Conservation (phyloP, 1,140 invertebrate species). For the Reticulitermes speratus region DNA sequence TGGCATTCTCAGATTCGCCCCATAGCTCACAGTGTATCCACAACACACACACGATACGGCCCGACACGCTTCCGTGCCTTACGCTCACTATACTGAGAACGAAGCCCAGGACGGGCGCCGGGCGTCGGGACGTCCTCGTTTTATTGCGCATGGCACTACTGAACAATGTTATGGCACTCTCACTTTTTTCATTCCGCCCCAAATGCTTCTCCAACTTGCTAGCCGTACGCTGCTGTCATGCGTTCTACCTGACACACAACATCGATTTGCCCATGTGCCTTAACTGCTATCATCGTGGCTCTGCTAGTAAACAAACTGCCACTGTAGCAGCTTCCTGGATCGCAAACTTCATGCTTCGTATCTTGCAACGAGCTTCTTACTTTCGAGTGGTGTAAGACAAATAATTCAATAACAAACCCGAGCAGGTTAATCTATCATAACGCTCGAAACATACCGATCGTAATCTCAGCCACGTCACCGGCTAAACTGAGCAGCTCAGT, state of each 20-base stretch:
- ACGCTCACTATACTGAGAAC: background rate
- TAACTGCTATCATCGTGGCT: background rate
- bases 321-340: background rate
- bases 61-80: background rate
- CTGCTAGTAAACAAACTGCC: background rate
- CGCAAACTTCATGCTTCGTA: background rate
- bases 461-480: too few relatives aligned
- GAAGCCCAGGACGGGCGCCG: background rate
- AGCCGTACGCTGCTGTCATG: background rate
- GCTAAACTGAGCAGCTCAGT: too few relatives aligned
- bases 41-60: slow-evolving; percentile 20
- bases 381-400: too few relatives aligned
- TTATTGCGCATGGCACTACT: background rate
- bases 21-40: background rate
- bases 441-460: too few relatives aligned
- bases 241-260: background rate
- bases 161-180: slow-evolving; percentile 3
- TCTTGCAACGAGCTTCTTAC: too few relatives aligned
- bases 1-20: background rate
- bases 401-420: too few relatives aligned
- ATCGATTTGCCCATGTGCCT: background rate
- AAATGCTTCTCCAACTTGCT: background rate
- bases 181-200: background rate
- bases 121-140: background rate
- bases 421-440: too few relatives aligned